These are phyloP conservation scores for Tiphia femorata DNA, from an alignment of 2,888 invertebrate genomes.

Conservation along the genomic window DNA sequence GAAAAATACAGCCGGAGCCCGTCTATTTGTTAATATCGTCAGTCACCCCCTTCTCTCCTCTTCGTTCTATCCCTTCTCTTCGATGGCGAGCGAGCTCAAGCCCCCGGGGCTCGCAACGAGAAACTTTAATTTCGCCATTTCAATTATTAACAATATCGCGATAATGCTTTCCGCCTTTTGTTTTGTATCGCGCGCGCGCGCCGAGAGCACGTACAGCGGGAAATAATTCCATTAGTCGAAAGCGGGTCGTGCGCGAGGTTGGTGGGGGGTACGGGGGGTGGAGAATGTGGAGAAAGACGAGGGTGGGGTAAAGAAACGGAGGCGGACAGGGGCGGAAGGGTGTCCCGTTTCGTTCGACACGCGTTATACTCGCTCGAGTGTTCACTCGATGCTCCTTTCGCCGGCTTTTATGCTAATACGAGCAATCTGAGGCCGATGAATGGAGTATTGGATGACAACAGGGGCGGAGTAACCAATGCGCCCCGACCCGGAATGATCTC, in stretches of 20 bases:
- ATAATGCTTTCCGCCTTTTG: too few relatives aligned
- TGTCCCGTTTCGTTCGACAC: not conserved
- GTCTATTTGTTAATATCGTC: too few relatives aligned
- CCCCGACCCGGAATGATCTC: constrained; percentile 51
- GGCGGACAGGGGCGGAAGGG: not conserved
- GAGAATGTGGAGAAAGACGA: too few relatives aligned
- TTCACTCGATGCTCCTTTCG: constrained; percentile 22
- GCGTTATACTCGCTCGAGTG: too few relatives aligned
- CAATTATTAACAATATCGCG: too few relatives aligned
- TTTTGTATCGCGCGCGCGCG: too few relatives aligned
- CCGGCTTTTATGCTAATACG: constrained; percentile 43
- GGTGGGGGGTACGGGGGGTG: too few relatives aligned
- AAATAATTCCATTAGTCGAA: not conserved
- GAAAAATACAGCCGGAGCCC: not conserved
- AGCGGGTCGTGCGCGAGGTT: not conserved
- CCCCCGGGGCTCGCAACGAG: too few relatives aligned
- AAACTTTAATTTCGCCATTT: constrained; percentile 27
- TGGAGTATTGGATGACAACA: constrained; percentile 21
- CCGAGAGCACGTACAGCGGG: not conserved
- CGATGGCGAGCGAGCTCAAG: too few relatives aligned
- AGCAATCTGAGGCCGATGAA: constrained; percentile 44
- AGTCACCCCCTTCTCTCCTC: too few relatives aligned
- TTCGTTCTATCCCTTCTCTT: too few relatives aligned
- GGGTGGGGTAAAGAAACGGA: not conserved
- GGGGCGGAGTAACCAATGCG: constrained; percentile 37